Percentiles rank a stretch among this genome's conserved stretches.
Evolutionary conservation across 2,797 vertebrate genomes (phyloP).

Genomic region (Phalloptychus januarius): DNA sequence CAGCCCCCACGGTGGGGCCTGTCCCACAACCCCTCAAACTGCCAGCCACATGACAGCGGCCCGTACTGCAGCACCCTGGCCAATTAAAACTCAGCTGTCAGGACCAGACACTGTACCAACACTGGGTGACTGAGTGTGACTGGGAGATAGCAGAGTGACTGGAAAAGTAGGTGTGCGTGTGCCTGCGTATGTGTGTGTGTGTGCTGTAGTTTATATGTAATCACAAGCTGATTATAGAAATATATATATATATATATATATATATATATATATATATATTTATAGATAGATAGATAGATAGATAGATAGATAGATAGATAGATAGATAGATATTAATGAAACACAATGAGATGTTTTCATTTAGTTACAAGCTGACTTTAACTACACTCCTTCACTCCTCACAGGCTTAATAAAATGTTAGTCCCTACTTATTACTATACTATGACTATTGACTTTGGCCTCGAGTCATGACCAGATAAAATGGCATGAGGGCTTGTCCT

Average conservation of each 20-base stretch:
- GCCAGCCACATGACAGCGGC: slow-evolving; percentile 85
- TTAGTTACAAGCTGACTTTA: too few relatives aligned
- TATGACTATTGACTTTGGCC: too few relatives aligned
- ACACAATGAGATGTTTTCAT: too few relatives aligned
- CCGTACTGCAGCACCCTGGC: slow-evolving; percentile 82
- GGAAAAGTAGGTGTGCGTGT: slow-evolving; percentile 26
- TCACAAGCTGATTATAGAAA: slow-evolving; percentile 65
- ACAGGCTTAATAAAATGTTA: too few relatives aligned
- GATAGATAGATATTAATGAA: too few relatives aligned
- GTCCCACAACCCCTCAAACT: slow-evolving; percentile 85
- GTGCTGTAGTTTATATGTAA: slow-evolving; percentile 57
- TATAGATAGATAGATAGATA: too few relatives aligned
- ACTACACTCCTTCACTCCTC: too few relatives aligned
- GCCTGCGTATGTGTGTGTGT: slow-evolving; percentile 41
- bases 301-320: too few relatives aligned
- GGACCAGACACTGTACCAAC: slow-evolving; percentile 90
- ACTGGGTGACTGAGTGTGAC: slow-evolving; percentile 79
- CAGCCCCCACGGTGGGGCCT: slow-evolving; percentile 83
- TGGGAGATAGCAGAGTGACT: slow-evolving; percentile 58
- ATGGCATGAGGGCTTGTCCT: too few relatives aligned
- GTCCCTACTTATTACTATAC: too few relatives aligned
- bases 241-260: neutral
- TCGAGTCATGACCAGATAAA: too few relatives aligned
- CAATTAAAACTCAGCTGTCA: slow-evolving; percentile 94
- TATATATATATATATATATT: too few relatives aligned